Evolutionary conservation across 2,797 vertebrate genomes (phyloP), one percentile per base, ranked within the genome.

Genomic region (Erethizon dorsatum): DNA sequence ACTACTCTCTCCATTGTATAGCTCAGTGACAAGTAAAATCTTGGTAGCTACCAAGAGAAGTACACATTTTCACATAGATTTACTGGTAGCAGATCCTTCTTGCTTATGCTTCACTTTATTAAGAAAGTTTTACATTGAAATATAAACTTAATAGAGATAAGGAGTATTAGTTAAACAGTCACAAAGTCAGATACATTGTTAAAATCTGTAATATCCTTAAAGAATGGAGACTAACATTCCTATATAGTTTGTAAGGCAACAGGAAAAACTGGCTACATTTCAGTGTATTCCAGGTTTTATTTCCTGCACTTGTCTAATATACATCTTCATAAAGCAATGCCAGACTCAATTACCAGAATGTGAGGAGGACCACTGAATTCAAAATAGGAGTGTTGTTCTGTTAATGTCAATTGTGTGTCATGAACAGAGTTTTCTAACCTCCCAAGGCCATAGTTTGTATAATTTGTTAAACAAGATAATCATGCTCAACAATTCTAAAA

Each of bases 71-170:
- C 63, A 54, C 91, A 80, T 2, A 95, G 98, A 90, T 37, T 90
- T 45, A 17, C 18, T 4, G 69, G 5, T 10, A 80, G 84, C 63
- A 95, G 37, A 45, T 91, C 15, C 63, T 95, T 90, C 9, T 94
- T 98, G 83, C 65, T 87, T 94, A 86, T 69, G 26, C 1, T 63
- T 97, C 54, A 77, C 22, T 91, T n/a, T 96, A 24, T 47, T 97
- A 67, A 95, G 92, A 96, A 97, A 2, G 71, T 88, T 97, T 97
- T 96, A 90, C 20, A 91, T 77, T 56, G 52, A 97, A 98, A 97
- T 78, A 80, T 9, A 96, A 92, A 89, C 83, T 97, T 69, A 2
- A n/a, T 10, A 96, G 63, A 6, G 22, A 92, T 93, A 91, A 2
- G 37, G 31, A 91, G 33, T 79, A 10, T 93, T 96, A 80, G 26